Base-by-base conservation (phyloP, 2,113 vertebrate genomes). In the Microtus ochrogaster region DNA sequence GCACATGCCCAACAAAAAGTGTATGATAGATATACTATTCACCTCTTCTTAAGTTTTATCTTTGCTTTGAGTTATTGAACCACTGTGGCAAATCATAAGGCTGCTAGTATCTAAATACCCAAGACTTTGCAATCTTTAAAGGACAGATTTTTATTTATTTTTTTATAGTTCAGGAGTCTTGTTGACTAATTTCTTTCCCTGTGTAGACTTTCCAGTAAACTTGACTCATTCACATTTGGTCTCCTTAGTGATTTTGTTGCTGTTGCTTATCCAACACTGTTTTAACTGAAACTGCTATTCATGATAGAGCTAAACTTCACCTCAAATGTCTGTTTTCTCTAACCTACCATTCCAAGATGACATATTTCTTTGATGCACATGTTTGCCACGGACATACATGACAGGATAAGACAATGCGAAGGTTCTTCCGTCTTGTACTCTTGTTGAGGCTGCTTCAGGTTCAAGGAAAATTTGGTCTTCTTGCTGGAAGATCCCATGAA, bases 331-430 rank as follows among this genome's bases (percentile, higher is more conserved):
- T 19, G 10, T 90, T 88, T 19, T 58, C n/a, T 73, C 44, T 83
- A 66, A 72, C n/a, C 58, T 66, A 0, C 49, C 26, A 66, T 7
- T 49, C 73, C 28, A 66, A 61, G 58, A 61, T 72, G 7, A 81
- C 49, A 49, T 22, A 1, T 0, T 77, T 86, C 88, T 47, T 6
- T 4, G 2, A 44, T 5, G 2, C 2, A 7, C 11, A 2, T 19
- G 10, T 79, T 92, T 90, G 30, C 58, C 70, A 87, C 1, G 22
- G 55, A 77, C 12, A 63, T 77, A 30, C 19, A 2, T 49, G 14
- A 78, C 44, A 49, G 14, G 14, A 44, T 8, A 19, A 78, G 76
- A 78, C 14, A 49, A 49, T 8, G 47, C 14, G 52, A 78, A 33
- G 24, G 14, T 78, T 49, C 76, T 0, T 19, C 76, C 16, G 19